phyloP scores from a whole-genome alignment of 2,888 invertebrate species.

The Drosophila nr. medialis region DNA sequence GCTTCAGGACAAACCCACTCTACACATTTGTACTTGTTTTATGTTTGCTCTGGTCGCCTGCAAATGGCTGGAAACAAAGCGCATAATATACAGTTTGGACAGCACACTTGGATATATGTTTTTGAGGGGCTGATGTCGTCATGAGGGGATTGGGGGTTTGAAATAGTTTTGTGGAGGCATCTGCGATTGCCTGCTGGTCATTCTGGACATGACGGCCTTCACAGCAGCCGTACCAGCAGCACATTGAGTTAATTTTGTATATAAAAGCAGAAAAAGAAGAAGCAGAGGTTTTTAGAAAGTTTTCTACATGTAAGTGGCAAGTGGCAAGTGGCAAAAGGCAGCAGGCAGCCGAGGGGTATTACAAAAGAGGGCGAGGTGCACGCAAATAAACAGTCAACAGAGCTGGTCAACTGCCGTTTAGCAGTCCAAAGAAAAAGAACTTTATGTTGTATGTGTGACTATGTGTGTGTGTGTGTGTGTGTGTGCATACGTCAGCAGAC shows the following conservation, averaged over 20 bases:
- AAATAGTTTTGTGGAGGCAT: constrained; percentile 48
- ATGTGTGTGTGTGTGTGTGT: constrained; percentile 24
- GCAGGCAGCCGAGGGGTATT: background rate
- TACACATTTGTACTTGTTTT: constrained; percentile 25
- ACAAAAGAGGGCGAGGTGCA: constrained; percentile 9
- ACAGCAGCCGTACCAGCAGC: constrained; percentile 18
- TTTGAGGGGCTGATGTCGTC: constrained; percentile 1
- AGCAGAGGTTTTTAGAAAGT: constrained; percentile 27
- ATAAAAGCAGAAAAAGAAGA: constrained; percentile 7
- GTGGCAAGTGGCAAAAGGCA: background rate
- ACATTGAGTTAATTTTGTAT: constrained; percentile 44
- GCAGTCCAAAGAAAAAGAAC: constrained; percentile 16
- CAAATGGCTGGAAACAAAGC: constrained; percentile 59
- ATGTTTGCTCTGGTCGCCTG: constrained; percentile 37
- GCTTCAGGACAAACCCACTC: background rate
- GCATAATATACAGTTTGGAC: constrained; percentile 39
- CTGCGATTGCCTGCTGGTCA: constrained; percentile 41
- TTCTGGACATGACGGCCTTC: constrained; percentile 44
- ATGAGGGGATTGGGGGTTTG: constrained; percentile 13
- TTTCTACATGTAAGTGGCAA: constrained; percentile 18
- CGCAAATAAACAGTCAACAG: constrained; percentile 64
- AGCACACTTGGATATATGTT: constrained; percentile 37
- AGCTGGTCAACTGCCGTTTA: constrained; percentile 41
- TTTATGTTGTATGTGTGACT: constrained; percentile 11
- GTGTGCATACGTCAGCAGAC: constrained; percentile 70